Evolutionary conservation across 2,113 vertebrate species (phyloP).

Genomic region (Acrocephalus arundinaceus): DNA sequence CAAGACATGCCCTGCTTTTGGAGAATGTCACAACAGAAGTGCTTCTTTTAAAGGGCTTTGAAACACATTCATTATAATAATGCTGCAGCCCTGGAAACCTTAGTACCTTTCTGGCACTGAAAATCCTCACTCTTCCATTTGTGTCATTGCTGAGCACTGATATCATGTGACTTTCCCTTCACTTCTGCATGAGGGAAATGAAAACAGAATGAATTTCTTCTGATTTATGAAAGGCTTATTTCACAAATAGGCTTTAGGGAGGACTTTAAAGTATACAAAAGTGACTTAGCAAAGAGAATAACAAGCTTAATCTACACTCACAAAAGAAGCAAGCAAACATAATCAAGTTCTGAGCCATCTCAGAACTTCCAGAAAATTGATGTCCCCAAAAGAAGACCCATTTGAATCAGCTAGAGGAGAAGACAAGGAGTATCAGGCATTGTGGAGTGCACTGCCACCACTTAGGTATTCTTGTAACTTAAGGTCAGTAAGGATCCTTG

Average conservation of each 20-base stretch:
- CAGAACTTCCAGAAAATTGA: neutral
- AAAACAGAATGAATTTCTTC: slow-evolving; percentile 1
- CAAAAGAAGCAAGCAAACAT: neutral
- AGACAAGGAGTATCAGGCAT: neutral
- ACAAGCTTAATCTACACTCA: neutral
- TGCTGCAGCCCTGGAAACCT: neutral
- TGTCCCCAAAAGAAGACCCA: neutral
- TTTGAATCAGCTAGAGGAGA: neutral
- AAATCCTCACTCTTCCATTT: neutral
- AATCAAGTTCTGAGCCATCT: neutral
- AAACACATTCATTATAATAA: neutral
- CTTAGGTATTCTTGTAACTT: neutral
- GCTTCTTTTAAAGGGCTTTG: neutral
- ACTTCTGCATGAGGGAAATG: neutral
- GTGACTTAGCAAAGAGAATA: neutral
- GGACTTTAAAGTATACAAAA: neutral
- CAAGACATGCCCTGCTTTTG: neutral
- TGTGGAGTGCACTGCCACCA: neutral
- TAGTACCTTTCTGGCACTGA: neutral
- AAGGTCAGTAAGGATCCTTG: neutral
- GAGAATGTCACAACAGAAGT: neutral
- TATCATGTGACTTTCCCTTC: neutral
- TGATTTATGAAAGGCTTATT: neutral
- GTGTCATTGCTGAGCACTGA: neutral
- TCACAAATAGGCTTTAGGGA: neutral